Conservation (phyloP, 2,113 vertebrate species). For the Xenopus tropicalis region DNA sequence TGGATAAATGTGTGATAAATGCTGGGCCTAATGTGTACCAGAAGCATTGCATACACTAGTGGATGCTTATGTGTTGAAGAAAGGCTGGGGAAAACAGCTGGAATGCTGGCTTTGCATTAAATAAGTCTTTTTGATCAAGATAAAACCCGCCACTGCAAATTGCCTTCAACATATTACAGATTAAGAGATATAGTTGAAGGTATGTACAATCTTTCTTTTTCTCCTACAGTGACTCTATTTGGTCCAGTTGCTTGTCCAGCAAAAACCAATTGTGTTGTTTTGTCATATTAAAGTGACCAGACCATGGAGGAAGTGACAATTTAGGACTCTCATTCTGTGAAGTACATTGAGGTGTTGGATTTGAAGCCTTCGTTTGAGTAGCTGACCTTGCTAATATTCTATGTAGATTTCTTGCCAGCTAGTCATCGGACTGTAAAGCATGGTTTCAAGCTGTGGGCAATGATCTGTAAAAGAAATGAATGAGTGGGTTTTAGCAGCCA, state of each 20-base stretch:
- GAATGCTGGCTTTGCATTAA: too few relatives aligned
- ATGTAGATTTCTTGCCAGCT: slow-evolving; percentile 74
- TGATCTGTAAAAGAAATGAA: slow-evolving; percentile 78
- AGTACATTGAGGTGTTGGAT: slow-evolving; percentile 61
- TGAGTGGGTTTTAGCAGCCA: slow-evolving; percentile 77
- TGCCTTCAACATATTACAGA: too few relatives aligned
- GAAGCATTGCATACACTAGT: too few relatives aligned
- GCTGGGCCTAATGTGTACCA: too few relatives aligned
- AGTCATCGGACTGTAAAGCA: slow-evolving; percentile 72
- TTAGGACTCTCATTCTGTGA: slow-evolving; percentile 65
- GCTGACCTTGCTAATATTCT: slow-evolving; percentile 76
- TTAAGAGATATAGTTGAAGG: too few relatives aligned
- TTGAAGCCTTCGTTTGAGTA: slow-evolving; percentile 69
- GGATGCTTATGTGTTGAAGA: too few relatives aligned
- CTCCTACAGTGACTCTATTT: too few relatives aligned
- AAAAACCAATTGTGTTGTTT: background rate
- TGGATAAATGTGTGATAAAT: too few relatives aligned
- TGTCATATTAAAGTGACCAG: background rate
- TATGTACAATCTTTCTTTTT: too few relatives aligned
- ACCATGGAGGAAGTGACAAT: slow-evolving; percentile 48
- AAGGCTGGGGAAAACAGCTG: too few relatives aligned
- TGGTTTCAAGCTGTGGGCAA: slow-evolving; percentile 74
- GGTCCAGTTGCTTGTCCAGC: background rate
- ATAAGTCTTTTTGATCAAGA: too few relatives aligned
- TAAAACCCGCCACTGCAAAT: too few relatives aligned